phyloP scores from a whole-genome alignment of 2,888 invertebrate genomes.

The Blera fallax region DNA sequence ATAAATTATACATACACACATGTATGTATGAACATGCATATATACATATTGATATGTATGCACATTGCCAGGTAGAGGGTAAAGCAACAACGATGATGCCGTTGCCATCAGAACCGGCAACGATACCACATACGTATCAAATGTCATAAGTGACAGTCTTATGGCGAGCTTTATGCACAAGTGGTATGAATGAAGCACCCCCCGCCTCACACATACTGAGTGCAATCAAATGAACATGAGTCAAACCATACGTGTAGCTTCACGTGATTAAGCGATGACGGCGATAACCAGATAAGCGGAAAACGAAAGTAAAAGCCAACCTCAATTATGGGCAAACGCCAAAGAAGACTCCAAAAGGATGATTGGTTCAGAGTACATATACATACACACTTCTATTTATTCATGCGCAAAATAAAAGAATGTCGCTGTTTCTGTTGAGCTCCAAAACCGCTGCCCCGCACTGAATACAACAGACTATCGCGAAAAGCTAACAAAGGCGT shows the following conservation, averaged over 20 bases:
- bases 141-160: slow-evolving; percentile 35
- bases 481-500: slow-evolving; percentile 11
- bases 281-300: neutral
- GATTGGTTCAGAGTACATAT: neutral
- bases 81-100: neutral
- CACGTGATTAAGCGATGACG: neutral
- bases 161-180: slow-evolving; percentile 23
- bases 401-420: slow-evolving; percentile 7
- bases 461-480: slow-evolving; percentile 18
- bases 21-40: too few species aligned
- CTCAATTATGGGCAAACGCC: slow-evolving; percentile 37
- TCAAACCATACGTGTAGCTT: neutral
- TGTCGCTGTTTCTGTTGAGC: neutral
- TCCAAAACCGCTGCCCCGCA: neutral
- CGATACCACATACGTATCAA: slow-evolving; percentile 42
- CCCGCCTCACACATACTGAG: neutral
- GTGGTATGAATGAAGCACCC: neutral
- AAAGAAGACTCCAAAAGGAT: slow-evolving; percentile 4
- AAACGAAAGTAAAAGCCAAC: slow-evolving; percentile 31
- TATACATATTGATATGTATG: too few species aligned
- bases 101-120: neutral
- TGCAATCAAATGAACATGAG: slow-evolving; percentile 29
- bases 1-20: too few species aligned
- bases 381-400: neutral
- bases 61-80: slow-evolving; percentile 17